phyloP scores from a whole-genome alignment of 2,797 vertebrate species.

The Lerista edwardsae region DNA sequence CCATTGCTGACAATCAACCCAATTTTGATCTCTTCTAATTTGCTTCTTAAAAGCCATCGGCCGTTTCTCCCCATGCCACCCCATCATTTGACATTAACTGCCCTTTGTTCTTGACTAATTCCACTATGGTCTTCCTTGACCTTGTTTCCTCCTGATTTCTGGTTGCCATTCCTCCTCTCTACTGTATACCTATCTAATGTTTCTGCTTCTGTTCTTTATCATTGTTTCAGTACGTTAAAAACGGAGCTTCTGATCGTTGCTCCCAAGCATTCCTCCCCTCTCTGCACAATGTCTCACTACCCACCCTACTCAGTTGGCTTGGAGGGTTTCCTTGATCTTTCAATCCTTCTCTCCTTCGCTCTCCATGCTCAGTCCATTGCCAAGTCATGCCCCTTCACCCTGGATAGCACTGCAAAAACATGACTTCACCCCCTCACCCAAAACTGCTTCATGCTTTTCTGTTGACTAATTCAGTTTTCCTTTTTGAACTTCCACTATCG shows the following conservation, averaged over 20 bases:
- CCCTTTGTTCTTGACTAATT: too few species aligned
- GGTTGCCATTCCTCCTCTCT: neutral
- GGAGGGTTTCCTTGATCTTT: neutral
- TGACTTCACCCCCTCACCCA: neutral
- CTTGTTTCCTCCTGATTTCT: too few species aligned
- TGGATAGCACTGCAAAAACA: neutral
- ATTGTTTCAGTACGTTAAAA: neutral
- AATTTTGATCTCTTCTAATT: too few species aligned
- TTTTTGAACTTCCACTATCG: neutral
- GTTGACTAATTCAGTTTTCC: neutral
- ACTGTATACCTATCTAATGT: neutral
- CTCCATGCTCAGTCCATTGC: neutral
- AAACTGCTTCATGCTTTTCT: neutral
- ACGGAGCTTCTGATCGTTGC: neutral
- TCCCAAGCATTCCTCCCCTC: neutral
- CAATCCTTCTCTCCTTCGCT: neutral
- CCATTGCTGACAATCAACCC: neutral
- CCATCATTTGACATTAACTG: too few species aligned
- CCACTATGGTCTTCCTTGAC: too few species aligned
- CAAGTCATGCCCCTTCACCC: neutral
- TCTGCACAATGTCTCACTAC: neutral
- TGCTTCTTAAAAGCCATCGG: too few species aligned
- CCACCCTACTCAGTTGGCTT: too few species aligned
- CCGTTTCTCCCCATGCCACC: too few species aligned
- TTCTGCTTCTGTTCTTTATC: neutral